Evolutionary conservation across 2,797 vertebrate species (phyloP).

Genomic region (Bradypus variegatus): DNA sequence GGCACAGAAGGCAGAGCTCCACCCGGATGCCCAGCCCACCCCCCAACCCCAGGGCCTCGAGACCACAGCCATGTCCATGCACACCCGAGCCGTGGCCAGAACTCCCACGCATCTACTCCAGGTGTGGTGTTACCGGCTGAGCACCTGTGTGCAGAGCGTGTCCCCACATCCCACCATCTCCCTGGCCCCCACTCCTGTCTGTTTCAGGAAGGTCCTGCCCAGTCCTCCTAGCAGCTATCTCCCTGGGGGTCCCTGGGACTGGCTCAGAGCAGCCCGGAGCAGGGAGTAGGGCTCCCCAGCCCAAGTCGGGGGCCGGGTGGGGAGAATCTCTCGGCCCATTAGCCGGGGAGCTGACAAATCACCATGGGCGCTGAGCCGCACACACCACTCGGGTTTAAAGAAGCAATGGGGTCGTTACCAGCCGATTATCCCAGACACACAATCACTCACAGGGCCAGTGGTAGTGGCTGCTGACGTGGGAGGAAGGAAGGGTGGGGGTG

Average conservation of each 20-base stretch:
- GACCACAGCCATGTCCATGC: too few species aligned
- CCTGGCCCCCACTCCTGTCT: background rate
- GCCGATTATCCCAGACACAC: constrained; percentile 80
- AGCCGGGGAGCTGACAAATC: constrained; percentile 77
- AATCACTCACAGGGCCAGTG: constrained; percentile 77
- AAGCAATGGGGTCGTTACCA: constrained; percentile 80
- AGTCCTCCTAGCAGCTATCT: background rate
- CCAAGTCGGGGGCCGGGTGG: background rate
- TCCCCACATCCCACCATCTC: background rate
- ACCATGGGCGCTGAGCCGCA: constrained; percentile 76
- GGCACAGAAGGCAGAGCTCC: too few species aligned
- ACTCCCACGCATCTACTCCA: background rate
- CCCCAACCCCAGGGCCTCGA: background rate
- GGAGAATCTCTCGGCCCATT: constrained; percentile 63
- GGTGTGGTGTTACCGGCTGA: background rate
- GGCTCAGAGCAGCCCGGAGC: background rate
- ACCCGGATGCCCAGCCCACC: background rate
- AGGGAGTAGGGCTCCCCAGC: constrained; percentile 3
- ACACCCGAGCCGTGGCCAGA: accelerated
- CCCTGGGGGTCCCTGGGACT: background rate
- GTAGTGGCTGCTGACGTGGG: constrained; percentile 58
- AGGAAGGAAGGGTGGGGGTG: constrained; percentile 49
- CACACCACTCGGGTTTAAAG: constrained; percentile 75
- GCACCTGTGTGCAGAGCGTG: background rate
- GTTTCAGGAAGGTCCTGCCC: background rate